A percentile compares a stretch with the other conserved stretches of the same genome.
Evolutionary conservation across 2,888 invertebrate genomes (phyloP).

Genomic region (Lithodes maja): DNA sequence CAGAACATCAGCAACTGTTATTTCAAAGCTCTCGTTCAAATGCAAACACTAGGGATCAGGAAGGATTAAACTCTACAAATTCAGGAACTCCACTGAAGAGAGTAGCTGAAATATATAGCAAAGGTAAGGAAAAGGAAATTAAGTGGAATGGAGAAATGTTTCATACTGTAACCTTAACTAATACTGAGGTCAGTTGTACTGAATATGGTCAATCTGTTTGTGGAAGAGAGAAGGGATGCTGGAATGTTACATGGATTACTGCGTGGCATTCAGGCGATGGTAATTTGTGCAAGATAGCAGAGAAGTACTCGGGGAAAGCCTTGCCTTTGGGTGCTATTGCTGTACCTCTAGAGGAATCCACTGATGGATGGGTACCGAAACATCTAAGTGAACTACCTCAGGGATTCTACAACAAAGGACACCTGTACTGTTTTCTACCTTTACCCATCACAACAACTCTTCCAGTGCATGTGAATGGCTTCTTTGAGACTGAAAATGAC

Average conservation of each 20-base stretch:
- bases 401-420: constrained; percentile 43
- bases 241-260: constrained; percentile 34
- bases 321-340: constrained; percentile 42
- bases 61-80: neutral
- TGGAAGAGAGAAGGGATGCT: neutral
- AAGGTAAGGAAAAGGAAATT: neutral
- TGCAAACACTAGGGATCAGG: neutral
- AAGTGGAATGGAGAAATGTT: constrained; percentile 26
- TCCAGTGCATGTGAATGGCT: constrained; percentile 39
- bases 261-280: constrained; percentile 47
- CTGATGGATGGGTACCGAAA: constrained; percentile 14
- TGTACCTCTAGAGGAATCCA: neutral
- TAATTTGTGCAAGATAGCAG: constrained; percentile 3
- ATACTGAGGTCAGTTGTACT: constrained; percentile 14
- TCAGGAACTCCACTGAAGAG: neutral
- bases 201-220: constrained; percentile 18
- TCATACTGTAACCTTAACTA: neutral
- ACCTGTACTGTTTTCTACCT: constrained; percentile 50
- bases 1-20: constrained; percentile 9
- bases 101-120: neutral
- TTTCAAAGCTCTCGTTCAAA: neutral
- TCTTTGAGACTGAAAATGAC: constrained; percentile 40
- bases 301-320: constrained; percentile 9
- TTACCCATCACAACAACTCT: constrained; percentile 36
- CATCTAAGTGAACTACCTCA: constrained; percentile 29